Evolutionary conservation across 2,888 invertebrate genomes (phyloP), one percentile per base, ranked within the genome.

Genomic region (Sesia bembeciformis): DNA sequence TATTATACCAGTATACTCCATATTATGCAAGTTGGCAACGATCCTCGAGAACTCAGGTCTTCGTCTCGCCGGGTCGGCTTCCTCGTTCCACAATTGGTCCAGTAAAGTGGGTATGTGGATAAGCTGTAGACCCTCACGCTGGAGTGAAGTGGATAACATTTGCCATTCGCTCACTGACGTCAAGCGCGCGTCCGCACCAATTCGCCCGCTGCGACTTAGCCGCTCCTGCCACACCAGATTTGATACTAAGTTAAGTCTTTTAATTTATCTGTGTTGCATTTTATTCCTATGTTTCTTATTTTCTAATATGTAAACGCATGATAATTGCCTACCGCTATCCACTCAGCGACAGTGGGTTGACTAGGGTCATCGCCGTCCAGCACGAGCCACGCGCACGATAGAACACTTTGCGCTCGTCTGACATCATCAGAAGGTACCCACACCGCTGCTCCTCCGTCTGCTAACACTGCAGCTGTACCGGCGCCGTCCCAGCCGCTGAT

Each of bases 401-500:
- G 83, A 70, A 96, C 93, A 40, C 93, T 91, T 54, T 95, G 93
- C 0, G 98, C 98, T 74, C 98, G 97, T n/a, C 92, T 81, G 59
- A 93, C 93, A 78, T 98, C 98, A 4, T 97, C 91, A 0, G 96
- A 94, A 66, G 98, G 96, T 0, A 98, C 97, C 98, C 99, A 99
- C 43, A 99, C 80, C 0, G 94, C 93, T 0, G 95, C 93, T 53
- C 92, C 92, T 93, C 98, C 98, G 95, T 66, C 98, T 0, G 95
- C 80, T 52, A 86, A 58, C 46, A 96, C 91, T 0, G 93, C 91
- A 0, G 93, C 95, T 4, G 93, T 91, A 1, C 96, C 97, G 5
- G 92, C 92, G 0, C 97, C 97, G 46, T 93, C 92, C 85, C 96
- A 97, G 0, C 96, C 97, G 40, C 95, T 94, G 53, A 97, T 91